Conservation (phyloP, 2,113 vertebrate species). For the Cygnus buccinator region DNA sequence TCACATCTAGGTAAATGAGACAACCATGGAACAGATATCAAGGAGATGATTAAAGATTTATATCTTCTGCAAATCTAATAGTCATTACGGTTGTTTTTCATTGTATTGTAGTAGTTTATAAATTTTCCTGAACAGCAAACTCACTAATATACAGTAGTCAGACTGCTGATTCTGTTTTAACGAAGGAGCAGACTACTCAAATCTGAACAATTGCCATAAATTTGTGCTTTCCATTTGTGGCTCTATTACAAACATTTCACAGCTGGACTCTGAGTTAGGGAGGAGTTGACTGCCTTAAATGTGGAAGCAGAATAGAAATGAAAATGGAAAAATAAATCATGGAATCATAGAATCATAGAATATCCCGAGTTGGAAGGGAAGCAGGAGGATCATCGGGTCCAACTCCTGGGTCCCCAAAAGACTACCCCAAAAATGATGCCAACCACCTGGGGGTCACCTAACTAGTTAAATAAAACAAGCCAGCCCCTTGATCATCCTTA, state of each 20-base stretch:
- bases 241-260: not conserved
- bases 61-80: not conserved
- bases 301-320: not conserved
- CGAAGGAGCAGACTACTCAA: not conserved
- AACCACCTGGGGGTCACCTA: too few species aligned
- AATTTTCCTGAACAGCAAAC: not conserved
- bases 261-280: not conserved
- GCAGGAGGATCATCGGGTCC: too few species aligned
- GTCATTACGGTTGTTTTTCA: not conserved
- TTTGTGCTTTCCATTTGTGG: not conserved
- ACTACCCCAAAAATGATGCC: too few species aligned
- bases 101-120: not conserved
- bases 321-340: not conserved
- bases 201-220: not conserved
- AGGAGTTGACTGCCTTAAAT: not conserved
- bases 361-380: too few species aligned
- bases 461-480: too few species aligned
- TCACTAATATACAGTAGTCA: not conserved
- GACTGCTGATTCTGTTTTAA: not conserved
- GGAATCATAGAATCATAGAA: too few species aligned
- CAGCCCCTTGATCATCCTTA: too few species aligned
- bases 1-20: not conserved
- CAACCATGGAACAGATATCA: not conserved
- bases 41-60: not conserved
- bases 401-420: too few species aligned